Evolutionary conservation across 2,888 invertebrate species (phyloP).

Genomic region (Diloba caeruleocephala): DNA sequence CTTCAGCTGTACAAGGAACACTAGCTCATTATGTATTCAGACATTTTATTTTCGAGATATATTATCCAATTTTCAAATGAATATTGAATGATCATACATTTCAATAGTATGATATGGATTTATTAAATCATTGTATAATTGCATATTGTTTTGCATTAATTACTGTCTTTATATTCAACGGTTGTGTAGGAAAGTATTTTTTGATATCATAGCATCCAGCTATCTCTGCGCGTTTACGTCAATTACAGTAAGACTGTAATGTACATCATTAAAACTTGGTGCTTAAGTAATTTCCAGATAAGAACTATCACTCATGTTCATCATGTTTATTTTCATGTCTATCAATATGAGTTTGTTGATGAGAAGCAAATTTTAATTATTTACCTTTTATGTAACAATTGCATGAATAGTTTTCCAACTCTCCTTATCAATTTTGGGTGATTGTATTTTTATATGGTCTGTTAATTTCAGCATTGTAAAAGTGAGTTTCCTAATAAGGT

Average conservation of each 20-base stretch:
- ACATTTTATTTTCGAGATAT: background rate
- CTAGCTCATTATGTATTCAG: background rate
- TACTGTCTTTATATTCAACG: background rate
- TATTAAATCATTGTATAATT: background rate
- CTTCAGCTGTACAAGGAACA: background rate
- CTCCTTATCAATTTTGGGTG: too few relatives aligned
- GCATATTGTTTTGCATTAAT: background rate
- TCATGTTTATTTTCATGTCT: background rate
- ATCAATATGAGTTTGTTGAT: background rate
- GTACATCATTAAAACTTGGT: conserved; percentile 2
- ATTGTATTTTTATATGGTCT: too few relatives aligned
- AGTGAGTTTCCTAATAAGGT: too few relatives aligned
- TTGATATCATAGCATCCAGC: background rate
- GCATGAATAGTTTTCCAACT: too few relatives aligned
- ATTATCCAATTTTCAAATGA: background rate
- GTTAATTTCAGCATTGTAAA: too few relatives aligned
- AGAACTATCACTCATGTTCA: conserved; percentile 13
- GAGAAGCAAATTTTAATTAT: background rate
- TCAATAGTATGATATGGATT: too few relatives aligned
- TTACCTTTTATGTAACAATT: too few relatives aligned
- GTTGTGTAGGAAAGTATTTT: background rate
- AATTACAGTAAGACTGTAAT: background rate
- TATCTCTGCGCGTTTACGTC: background rate
- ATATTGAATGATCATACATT: too few relatives aligned
- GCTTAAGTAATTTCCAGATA: conserved; percentile 8